Percentiles rank a stretch among this genome's conserved stretches.
These are phyloP conservation scores for Poecilia gillii DNA, from an alignment of 2,797 vertebrate genomes.

Conservation along the genomic window DNA sequence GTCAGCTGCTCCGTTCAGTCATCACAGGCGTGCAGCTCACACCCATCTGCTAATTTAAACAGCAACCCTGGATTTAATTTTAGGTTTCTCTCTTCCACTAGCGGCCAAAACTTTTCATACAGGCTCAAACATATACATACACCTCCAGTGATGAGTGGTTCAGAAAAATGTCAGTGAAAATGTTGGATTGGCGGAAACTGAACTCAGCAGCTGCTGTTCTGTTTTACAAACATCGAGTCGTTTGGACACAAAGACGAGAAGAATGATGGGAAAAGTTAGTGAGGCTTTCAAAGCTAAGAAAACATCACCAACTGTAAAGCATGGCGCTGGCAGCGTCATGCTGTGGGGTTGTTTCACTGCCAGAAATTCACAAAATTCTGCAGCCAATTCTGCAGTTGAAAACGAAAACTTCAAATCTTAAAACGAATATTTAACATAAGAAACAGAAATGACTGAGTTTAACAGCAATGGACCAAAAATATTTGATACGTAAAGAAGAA, in stretches of 20 bases:
- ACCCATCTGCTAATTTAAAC: too few relatives aligned
- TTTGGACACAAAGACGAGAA: not conserved
- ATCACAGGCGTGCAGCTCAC: not conserved
- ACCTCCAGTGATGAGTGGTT: too few relatives aligned
- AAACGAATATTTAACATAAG: not conserved
- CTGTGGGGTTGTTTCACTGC: not conserved
- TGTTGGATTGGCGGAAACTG: too few relatives aligned
- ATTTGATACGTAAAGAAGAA: not conserved
- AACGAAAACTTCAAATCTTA: not conserved
- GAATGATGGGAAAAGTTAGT: not conserved
- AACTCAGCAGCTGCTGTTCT: too few relatives aligned
- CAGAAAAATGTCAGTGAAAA: too few relatives aligned
- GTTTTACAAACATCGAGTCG: too few relatives aligned
- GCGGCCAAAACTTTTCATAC: not conserved
- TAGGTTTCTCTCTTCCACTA: not conserved
- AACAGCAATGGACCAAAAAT: not conserved
- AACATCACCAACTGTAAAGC: not conserved
- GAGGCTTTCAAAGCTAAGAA: not conserved
- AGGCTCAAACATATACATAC: not conserved
- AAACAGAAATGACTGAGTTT: too few relatives aligned
- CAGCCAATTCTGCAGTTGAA: not conserved
- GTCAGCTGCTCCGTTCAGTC: not conserved
- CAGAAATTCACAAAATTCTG: not conserved
- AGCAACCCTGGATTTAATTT: too few relatives aligned
- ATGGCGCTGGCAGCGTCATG: not conserved